Conservation (phyloP, 2,888 invertebrate species). For the Trisateles emortualis region DNA sequence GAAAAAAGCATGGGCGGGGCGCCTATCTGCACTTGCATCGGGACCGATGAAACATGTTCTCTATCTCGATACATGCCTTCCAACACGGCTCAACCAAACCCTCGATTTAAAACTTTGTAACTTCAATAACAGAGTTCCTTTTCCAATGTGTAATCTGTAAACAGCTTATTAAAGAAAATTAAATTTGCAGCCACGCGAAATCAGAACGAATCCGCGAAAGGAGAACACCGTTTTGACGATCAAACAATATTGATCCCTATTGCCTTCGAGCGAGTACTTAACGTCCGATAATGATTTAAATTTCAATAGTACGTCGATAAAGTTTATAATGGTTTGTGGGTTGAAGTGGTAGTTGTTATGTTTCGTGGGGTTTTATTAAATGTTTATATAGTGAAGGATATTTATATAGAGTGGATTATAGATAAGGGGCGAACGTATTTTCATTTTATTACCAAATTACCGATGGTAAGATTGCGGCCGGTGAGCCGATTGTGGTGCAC, state of each 20-base stretch:
- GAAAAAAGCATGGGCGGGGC: slow-evolving; percentile 86
- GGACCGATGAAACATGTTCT: slow-evolving; percentile 80
- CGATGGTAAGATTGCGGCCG: slow-evolving; percentile 79
- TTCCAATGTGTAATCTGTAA: slow-evolving; percentile 40
- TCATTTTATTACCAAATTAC: slow-evolving; percentile 88
- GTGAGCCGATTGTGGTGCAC: slow-evolving; percentile 69
- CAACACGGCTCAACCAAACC: slow-evolving; percentile 59
- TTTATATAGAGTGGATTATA: slow-evolving; percentile 83
- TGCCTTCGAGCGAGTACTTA: slow-evolving; percentile 51
- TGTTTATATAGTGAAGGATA: slow-evolving; percentile 81
- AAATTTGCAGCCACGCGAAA: slow-evolving; percentile 83
- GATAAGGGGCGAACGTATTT: slow-evolving; percentile 84
- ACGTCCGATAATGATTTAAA: slow-evolving; percentile 46
- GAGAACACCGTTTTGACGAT: slow-evolving; percentile 51
- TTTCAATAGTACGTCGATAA: slow-evolving; percentile 45
- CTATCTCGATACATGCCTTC: slow-evolving; percentile 82
- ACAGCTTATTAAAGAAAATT: slow-evolving; percentile 85
- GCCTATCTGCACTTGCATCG: slow-evolving; percentile 74
- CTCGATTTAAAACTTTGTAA: slow-evolving; percentile 46
- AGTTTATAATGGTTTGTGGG: slow-evolving; percentile 54
- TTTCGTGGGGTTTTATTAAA: slow-evolving; percentile 51
- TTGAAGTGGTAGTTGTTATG: slow-evolving; percentile 48
- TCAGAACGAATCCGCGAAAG: slow-evolving; percentile 74
- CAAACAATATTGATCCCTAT: slow-evolving; percentile 67
- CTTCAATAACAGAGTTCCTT: slow-evolving; percentile 47